Percentiles rank a stretch among this genome's conserved stretches.
phyloP scores from a whole-genome alignment of 2,888 invertebrate species.

The Limenitis camilla region DNA sequence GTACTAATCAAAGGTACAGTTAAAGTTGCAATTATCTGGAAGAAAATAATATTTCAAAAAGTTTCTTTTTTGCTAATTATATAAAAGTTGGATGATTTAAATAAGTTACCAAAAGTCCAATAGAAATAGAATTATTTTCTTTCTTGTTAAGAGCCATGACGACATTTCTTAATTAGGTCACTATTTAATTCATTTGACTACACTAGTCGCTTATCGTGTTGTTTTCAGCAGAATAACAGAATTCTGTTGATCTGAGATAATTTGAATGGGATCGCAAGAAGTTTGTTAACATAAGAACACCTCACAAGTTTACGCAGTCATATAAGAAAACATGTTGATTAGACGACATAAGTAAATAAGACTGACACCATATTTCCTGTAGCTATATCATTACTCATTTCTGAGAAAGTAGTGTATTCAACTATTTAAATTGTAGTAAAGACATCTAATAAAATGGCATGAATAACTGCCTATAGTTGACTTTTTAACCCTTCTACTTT shows the following conservation, averaged over 20 bases:
- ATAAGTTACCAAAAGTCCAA: constrained; percentile 43
- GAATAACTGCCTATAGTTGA: not conserved
- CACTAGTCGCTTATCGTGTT: constrained; percentile 48
- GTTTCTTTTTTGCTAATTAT: not conserved
- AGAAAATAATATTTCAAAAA: constrained; percentile 20
- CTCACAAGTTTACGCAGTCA: constrained; percentile 40
- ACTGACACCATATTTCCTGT: constrained; percentile 62
- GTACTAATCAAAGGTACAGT: constrained; percentile 33
- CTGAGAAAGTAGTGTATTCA: not conserved
- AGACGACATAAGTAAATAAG: constrained; percentile 56
- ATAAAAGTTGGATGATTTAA: not conserved
- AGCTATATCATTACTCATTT: constrained; percentile 27
- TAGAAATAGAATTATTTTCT: constrained; percentile 39
- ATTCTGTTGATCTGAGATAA: constrained; percentile 37
- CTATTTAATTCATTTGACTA: constrained; percentile 21
- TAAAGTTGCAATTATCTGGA: constrained; percentile 44
- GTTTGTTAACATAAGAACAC: constrained; percentile 48
- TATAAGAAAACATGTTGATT: constrained; percentile 39
- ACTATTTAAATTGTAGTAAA: not conserved
- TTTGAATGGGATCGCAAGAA: constrained; percentile 45
- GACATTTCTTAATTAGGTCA: constrained; percentile 41
- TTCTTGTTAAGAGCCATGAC: constrained; percentile 45
- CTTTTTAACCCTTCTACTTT: not conserved
- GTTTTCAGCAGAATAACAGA: constrained; percentile 47
- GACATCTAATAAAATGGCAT: no score